Base-by-base conservation (phyloP, 1,140 invertebrate species). In the Holotrichia oblita region DNA sequence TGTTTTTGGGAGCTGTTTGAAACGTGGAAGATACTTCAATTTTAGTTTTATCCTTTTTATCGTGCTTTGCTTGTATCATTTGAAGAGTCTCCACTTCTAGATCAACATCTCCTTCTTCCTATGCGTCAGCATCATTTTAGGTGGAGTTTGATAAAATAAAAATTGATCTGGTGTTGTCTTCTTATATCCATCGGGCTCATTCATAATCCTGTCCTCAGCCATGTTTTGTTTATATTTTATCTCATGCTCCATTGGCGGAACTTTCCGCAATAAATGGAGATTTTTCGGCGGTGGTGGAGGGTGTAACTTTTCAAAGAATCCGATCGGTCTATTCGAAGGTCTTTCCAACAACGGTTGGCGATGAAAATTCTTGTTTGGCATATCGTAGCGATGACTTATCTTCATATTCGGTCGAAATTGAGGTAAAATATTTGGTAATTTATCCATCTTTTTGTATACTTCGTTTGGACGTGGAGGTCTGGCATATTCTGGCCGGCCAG, bases 61-160 rank as follows among this genome's bases (percentile, higher is more conserved):
- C 82, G 72, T 85, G 82, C 80, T 87, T 89, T 0, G 88, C 88
- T 80, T 90, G 88, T 44, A 93, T 89, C 92, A 93, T 93, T 84
- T 93, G 92, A 40, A 93, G 83, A 0, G 92, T 93, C 73, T 90
- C 89, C 0, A 91, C 89, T 64, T 85, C 85, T 20, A 79, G 78
- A 17, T 84, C 82, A 0, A 77, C 42, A 77, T 84, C 82, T 0
- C 81, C 55, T 82, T 84, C 77, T 83, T 81, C 81, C 84, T 79
- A 59, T 84, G 84, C 0, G 80, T 72, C 14, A 86, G 59, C 8
- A 79, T 73, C 12, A 85, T 79, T 79, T 85, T 85, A 2, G 84
- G 83, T 20, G 86, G 86, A 41, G 77, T 84, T 61, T 84, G 83
- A 74, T 83, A 85, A 64, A 86, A 83, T 20, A 80, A 79, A n/a